Conservation (phyloP, 2,888 invertebrate genomes). For the Salpingus planirostris region DNA sequence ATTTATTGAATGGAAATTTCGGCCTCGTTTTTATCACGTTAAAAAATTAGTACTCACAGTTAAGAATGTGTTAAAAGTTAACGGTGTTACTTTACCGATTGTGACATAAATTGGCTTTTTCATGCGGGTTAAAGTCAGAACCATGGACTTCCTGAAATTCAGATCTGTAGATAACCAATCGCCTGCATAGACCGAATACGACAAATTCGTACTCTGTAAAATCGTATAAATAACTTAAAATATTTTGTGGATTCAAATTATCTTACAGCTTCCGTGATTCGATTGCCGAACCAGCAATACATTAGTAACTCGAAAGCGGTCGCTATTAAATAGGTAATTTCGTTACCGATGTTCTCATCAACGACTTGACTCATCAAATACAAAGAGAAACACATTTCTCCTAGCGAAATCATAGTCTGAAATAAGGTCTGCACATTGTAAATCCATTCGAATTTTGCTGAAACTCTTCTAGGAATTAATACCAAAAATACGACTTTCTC, state of each 20-base stretch:
- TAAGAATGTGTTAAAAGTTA: conserved; percentile 18
- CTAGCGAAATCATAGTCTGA: conserved; percentile 19
- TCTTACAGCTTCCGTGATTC: conserved; percentile 16
- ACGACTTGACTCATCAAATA: conserved; percentile 17
- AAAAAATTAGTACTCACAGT: conserved; percentile 13
- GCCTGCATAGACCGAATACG: conserved; percentile 13
- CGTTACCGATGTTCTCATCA: conserved; percentile 13
- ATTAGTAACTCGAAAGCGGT: conserved; percentile 15
- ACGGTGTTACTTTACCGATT: conserved; percentile 20
- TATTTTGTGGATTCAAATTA: neutral
- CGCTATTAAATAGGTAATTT: conserved; percentile 14
- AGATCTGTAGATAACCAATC: conserved; percentile 16
- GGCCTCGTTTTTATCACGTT: too few species aligned
- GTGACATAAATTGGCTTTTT: conserved; percentile 19
- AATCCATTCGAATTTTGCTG: conserved; percentile 17
- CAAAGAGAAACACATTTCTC: conserved; percentile 20
- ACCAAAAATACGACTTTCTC: too few species aligned
- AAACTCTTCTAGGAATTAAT: too few species aligned
- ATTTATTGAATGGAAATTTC: too few species aligned
- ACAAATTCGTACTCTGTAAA: conserved; percentile 13
- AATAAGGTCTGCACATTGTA: conserved; percentile 18
- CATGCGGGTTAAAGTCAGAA: conserved; percentile 18
- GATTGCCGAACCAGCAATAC: conserved; percentile 19
- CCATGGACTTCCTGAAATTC: conserved; percentile 15
- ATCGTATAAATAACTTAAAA: neutral